Percentiles rank a stretch among this genome's conserved stretches.
Evolutionary conservation across 2,113 vertebrate genomes (phyloP).

Genomic region (Megaleporinus macrocephalus): DNA sequence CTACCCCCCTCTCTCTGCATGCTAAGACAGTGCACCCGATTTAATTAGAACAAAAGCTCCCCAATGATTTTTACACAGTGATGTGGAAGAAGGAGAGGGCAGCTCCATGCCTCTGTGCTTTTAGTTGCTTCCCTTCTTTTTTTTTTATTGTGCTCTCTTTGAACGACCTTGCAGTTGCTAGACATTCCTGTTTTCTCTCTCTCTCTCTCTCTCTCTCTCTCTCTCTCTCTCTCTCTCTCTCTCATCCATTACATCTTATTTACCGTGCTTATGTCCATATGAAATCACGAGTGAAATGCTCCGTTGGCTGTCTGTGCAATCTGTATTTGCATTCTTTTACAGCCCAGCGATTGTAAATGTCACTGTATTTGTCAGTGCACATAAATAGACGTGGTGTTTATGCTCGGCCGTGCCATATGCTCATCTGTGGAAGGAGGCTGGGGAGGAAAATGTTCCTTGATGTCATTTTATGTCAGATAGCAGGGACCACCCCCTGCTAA

Average conservation of each 20-base stretch:
- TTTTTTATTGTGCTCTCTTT: constrained; percentile 39
- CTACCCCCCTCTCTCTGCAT: constrained; percentile 13
- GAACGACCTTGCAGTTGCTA: constrained; percentile 62
- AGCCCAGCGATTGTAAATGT: constrained; percentile 35
- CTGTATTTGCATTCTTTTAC: not conserved
- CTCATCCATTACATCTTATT: not conserved
- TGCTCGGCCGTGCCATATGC: not conserved
- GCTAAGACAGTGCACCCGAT: constrained; percentile 58
- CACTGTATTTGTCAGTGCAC: constrained; percentile 27
- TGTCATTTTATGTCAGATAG: not conserved
- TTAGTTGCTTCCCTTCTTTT: constrained; percentile 14
- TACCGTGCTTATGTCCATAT: not conserved
- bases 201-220: not conserved
- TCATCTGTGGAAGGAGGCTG: not conserved
- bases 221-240: not conserved
- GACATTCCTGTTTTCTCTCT: not conserved
- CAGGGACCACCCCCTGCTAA: not conserved
- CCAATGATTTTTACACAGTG: constrained; percentile 64
- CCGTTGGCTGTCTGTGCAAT: not conserved
- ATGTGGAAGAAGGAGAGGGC: constrained; percentile 67
- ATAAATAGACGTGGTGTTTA: constrained; percentile 1
- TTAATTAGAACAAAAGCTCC: constrained; percentile 73
- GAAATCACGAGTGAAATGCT: not conserved
- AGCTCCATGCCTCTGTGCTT: not conserved
- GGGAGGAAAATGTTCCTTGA: not conserved